Percentiles rank a stretch among this genome's conserved stretches.
Evolutionary conservation across 2,797 vertebrate genomes (phyloP).

Genomic region (Morelia viridis): DNA sequence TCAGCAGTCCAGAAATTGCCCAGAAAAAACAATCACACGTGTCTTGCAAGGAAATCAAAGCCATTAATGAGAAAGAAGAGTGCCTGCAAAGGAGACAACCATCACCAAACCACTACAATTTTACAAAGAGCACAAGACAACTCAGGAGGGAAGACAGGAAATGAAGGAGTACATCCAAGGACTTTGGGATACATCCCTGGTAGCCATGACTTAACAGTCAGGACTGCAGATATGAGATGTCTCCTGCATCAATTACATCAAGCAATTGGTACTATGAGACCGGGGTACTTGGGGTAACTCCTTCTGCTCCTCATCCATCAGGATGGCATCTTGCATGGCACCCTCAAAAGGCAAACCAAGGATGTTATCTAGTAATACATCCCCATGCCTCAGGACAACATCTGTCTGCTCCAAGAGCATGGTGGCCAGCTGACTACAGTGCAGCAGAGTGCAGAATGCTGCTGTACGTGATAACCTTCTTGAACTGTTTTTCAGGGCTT

Average conservation of each 20-base stretch:
- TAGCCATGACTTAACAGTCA: neutral
- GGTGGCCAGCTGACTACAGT: neutral
- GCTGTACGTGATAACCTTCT: neutral
- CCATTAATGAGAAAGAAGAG: neutral
- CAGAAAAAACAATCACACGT: neutral
- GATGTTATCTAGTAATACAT: neutral
- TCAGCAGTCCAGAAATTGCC: neutral
- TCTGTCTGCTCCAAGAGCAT: neutral
- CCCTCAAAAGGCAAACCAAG: neutral
- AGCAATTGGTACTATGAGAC: neutral
- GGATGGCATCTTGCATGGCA: neutral
- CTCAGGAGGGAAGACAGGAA: neutral
- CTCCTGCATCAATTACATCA: neutral
- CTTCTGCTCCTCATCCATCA: neutral
- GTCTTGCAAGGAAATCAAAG: neutral
- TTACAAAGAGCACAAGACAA: neutral
- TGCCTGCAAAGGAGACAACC: neutral
- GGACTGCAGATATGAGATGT: neutral
- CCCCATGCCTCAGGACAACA: neutral
- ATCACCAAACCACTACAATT: neutral
- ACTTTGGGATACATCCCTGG: neutral
- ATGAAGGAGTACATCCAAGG: neutral
- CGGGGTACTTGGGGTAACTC: neutral
- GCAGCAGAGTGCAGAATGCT: neutral
- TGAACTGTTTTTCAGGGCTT: neutral